Conservation (phyloP, 2,113 vertebrate genomes). For the Anthoscopus minutus region DNA sequence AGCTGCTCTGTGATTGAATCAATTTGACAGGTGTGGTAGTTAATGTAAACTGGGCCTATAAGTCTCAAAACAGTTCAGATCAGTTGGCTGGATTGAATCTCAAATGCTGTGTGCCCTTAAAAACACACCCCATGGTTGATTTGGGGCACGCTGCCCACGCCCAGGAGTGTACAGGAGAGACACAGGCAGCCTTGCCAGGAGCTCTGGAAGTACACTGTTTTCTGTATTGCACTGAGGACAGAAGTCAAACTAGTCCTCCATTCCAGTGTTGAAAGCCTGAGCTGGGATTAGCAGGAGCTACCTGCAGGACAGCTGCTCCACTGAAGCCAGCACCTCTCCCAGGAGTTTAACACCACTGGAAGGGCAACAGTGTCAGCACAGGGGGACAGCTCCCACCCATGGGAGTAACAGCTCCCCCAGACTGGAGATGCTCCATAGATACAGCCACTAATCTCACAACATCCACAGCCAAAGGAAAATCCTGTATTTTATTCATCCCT, state of each 20-base stretch:
- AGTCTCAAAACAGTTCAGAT: background rate
- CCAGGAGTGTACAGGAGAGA: background rate
- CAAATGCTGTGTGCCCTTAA: background rate
- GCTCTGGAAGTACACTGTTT: background rate
- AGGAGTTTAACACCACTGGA: background rate
- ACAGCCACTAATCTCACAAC: background rate
- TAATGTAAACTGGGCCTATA: background rate
- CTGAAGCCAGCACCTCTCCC: background rate
- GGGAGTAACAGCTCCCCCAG: background rate
- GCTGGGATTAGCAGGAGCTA: background rate
- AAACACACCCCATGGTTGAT: background rate
- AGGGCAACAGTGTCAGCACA: background rate
- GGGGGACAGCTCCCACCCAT: fast-evolving
- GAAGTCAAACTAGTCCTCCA: background rate
- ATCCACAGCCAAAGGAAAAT: background rate
- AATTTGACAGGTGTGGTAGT: background rate
- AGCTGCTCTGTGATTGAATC: background rate
- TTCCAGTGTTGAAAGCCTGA: background rate
- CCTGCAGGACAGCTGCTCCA: background rate
- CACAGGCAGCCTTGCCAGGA: background rate
- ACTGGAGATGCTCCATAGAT: background rate
- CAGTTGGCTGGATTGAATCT: background rate
- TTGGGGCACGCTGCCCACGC: fast-evolving
- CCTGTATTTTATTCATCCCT: background rate
- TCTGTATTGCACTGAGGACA: background rate